Evolutionary conservation across 2,113 vertebrate species (phyloP).

Genomic region (Lepidothrix coronata): DNA sequence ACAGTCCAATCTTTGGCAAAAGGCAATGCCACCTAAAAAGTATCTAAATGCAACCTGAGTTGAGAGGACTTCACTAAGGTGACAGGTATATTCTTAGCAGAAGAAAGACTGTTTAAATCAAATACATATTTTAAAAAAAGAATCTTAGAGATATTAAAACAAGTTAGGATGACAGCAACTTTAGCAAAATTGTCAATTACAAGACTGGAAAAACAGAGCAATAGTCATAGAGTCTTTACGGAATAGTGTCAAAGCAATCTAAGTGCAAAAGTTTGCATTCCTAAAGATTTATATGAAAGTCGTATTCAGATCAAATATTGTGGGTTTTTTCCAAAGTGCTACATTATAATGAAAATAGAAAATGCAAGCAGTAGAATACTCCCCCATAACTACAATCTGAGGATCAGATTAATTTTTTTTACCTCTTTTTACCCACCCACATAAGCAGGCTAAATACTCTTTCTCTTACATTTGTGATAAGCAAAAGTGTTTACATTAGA

Average conservation of each 20-base stretch:
- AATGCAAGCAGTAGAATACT: neutral
- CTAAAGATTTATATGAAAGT: neutral
- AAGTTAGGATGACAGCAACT: neutral
- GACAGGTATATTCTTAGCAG: neutral
- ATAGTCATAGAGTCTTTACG: neutral
- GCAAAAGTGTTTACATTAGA: neutral
- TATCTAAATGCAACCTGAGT: neutral
- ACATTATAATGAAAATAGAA: neutral
- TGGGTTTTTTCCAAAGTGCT: neutral
- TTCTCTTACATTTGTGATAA: neutral
- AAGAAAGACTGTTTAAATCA: neutral
- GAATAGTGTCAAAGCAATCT: neutral
- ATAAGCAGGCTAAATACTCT: neutral
- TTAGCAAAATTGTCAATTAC: neutral
- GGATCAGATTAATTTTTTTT: neutral
- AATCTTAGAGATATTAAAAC: neutral
- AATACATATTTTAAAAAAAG: rapidly evolving
- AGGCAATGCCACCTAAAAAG: neutral
- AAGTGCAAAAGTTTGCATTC: neutral
- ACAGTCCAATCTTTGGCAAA: neutral
- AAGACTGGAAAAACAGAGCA: neutral
- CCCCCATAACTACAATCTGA: neutral
- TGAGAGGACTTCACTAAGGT: neutral
- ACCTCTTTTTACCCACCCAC: neutral
- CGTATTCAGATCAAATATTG: neutral